phyloP scores from a whole-genome alignment of 2,888 invertebrate genomes.

The Caenorhabditis becei region DNA sequence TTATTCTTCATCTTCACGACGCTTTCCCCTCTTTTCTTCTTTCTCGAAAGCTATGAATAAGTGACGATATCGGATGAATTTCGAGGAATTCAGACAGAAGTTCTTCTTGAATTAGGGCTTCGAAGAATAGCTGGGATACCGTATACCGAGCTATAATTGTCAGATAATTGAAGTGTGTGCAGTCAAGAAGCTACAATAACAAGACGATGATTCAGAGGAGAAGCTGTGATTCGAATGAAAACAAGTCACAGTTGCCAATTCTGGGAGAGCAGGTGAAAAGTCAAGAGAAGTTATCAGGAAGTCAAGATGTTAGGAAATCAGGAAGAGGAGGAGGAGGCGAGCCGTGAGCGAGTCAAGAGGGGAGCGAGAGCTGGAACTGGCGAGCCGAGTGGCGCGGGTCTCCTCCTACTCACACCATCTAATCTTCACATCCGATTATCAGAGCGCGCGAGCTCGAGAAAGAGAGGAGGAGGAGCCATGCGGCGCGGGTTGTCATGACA shows the following conservation, averaged over 20 bases:
- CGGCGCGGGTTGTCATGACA: background rate
- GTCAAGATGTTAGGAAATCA: background rate
- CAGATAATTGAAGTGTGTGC: slow-evolving; percentile 2
- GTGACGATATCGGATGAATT: slow-evolving; percentile 31
- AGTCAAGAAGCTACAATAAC: background rate
- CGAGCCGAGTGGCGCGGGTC: slow-evolving; percentile 23
- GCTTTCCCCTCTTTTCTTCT: background rate
- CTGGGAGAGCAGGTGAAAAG: slow-evolving; percentile 1
- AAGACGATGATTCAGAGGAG: background rate
- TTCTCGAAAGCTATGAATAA: slow-evolving; percentile 37
- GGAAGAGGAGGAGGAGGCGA: background rate
- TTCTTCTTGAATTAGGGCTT: no score
- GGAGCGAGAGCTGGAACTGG: slow-evolving; percentile 23
- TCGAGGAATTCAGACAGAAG: slow-evolving; percentile 4
- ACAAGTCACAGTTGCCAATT: no score
- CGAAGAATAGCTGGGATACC: background rate
- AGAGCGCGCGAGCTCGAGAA: background rate
- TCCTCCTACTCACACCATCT: slow-evolving; percentile 48
- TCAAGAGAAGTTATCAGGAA: no score
- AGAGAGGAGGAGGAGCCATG: background rate
- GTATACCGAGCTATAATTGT: slow-evolving; percentile 16
- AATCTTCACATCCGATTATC: slow-evolving; percentile 58
- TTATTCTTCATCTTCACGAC: slow-evolving; percentile 2
- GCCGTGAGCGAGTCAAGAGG: background rate
- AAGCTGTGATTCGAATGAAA: no score